Base-by-base conservation (phyloP, 2,888 invertebrate species). In the Prosapia bicincta region DNA sequence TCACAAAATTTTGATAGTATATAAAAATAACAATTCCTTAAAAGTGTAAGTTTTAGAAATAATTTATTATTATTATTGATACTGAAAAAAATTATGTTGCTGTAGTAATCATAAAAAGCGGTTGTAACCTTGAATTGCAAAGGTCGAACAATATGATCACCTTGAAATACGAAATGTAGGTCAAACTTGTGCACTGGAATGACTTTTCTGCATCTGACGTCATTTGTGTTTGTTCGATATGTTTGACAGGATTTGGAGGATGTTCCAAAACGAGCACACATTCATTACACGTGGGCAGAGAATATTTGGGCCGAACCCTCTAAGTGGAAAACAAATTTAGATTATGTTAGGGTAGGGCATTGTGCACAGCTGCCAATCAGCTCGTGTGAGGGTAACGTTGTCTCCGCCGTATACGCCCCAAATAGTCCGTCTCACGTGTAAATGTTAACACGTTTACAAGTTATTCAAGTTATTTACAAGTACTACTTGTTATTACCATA, bases 301-400 rank as follows among this genome's bases (percentile, higher is more conserved):
- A 69, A 65, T 74, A 69, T 74, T 74, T 74, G 74, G 74, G 74
- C 74, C 32, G 76, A 68, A 69, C 76, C 76, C 71, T 75, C 65
- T 38, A n/a, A 68, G 26, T 68, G 67, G 73, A 76, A 73, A 74
- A 72, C 76, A 76, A 76, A 76, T 76, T 76, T 76, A 74, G 76
- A 76, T 74, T 76, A 76, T 66, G 69, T 74, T 76, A 74, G 76
- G 77, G 78, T 71, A 77, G 73, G 73, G 78, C 76, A 74, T 74
- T 73, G 76, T 74, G 69, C 26, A 26, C 68, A 25, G 68, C 78
- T 76, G 76, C 78, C 78, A 78, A 78, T 78, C 76, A 76, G 70
- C 73, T 74, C 66, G 66, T 75, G 68, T 24, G 71, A 71, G 66
- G 75, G 70, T 30, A 69, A 23, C 26, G 28, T 54, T 68, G 68